Conservation (phyloP, 37 sponge, comb jelly and placozoan species). For the Agelas oroides region DNA sequence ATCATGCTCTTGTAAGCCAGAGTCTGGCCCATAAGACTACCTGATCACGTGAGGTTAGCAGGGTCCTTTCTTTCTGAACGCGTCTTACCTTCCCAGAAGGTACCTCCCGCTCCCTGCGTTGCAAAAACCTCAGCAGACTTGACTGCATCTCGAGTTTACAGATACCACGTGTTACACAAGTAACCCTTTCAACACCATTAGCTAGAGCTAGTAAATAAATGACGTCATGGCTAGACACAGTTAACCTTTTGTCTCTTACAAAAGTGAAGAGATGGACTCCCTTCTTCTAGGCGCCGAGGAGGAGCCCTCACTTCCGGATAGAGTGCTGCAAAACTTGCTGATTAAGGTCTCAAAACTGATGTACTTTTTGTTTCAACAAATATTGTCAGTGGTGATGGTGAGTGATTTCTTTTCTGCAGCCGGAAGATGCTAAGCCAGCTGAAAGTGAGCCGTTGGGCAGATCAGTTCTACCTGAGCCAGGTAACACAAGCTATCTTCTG, state of each 20-base stretch:
- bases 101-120: constrained; percentile 5
- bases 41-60: too few relatives aligned
- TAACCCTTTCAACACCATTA: too few relatives aligned
- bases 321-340: constrained; percentile 43
- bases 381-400: neutral
- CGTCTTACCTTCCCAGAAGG: neutral
- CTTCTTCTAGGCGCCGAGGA: neutral
- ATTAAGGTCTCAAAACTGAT: constrained; percentile 39
- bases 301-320: constrained; percentile 37
- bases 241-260: too few relatives aligned
- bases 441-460: constrained; percentile 34
- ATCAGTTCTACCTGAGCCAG: constrained; percentile 53
- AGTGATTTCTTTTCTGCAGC: neutral
- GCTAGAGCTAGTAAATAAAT: too few relatives aligned
- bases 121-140: constrained; percentile 35
- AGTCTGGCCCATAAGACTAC: too few relatives aligned
- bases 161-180: too few relatives aligned
- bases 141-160: constrained; percentile 36
- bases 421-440: constrained; percentile 15
- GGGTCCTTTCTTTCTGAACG: too few relatives aligned
- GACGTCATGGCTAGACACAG: too few relatives aligned
- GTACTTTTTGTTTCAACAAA: neutral
- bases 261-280: constrained; percentile 22
- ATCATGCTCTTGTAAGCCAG: too few relatives aligned
- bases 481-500: constrained; percentile 4